Percentiles rank a stretch among this genome's conserved stretches.
phyloP scores from a whole-genome alignment of 2,888 invertebrate genomes.

The Hylaea fasciaria region DNA sequence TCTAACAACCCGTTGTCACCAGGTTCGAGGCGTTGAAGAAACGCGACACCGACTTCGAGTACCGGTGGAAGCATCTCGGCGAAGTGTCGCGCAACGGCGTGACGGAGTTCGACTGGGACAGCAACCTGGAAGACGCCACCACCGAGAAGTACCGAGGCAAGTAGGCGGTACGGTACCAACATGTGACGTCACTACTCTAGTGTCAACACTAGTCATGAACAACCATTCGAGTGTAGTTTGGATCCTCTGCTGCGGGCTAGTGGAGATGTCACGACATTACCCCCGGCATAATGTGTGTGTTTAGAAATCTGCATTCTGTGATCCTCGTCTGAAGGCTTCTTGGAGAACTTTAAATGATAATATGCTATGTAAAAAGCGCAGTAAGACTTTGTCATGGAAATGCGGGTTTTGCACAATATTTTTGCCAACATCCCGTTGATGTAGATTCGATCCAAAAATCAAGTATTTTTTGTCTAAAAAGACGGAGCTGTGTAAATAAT shows the following conservation, averaged over 20 bases:
- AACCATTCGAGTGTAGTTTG: conserved; percentile 36
- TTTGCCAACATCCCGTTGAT: conserved; percentile 16
- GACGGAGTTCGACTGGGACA: conserved; percentile 96
- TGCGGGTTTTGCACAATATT: background rate
- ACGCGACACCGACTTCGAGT: conserved; percentile 92
- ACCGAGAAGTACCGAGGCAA: conserved; percentile 79
- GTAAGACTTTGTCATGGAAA: background rate
- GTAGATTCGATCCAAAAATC: conserved; percentile 5
- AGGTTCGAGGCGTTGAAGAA: conserved; percentile 93
- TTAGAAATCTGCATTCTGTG: too few species aligned
- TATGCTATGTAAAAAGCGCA: too few species aligned
- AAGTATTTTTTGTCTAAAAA: conserved; percentile 25
- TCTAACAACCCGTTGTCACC: conserved; percentile 37
- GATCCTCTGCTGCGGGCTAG: conserved; percentile 12
- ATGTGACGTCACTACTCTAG: conserved; percentile 48
- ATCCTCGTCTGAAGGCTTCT: too few species aligned
- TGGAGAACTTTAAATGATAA: too few species aligned
- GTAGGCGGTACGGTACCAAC: conserved; percentile 48
- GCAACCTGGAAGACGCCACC: conserved; percentile 89
- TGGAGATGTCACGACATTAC: background rate
- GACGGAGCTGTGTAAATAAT: conserved; percentile 28
- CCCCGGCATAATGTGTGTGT: background rate
- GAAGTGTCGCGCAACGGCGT: conserved; percentile 91
- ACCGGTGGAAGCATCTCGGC: conserved; percentile 93
- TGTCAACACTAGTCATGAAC: conserved; percentile 65